Evolutionary conservation across 1,140 invertebrate genomes (phyloP).

Genomic region (Bombus pascuorum): DNA sequence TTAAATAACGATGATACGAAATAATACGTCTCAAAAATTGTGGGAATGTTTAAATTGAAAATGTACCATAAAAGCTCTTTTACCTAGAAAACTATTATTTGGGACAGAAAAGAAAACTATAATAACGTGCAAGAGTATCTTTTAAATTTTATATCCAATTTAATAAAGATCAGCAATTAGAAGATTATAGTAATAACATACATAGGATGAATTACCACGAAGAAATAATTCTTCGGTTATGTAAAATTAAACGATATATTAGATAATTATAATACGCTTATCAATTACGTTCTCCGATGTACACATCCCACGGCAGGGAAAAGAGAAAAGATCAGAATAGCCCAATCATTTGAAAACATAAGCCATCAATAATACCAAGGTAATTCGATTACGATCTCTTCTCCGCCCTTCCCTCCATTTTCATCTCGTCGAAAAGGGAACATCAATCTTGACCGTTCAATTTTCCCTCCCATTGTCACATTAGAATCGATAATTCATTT

Average conservation of each 20-base stretch:
- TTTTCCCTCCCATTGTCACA: not conserved
- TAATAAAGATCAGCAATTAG: not conserved
- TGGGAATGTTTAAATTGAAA: not conserved
- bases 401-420: not conserved
- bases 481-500: constrained; percentile 7
- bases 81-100: not conserved
- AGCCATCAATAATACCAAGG: not conserved
- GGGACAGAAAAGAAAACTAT: not conserved
- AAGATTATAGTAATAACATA: not conserved
- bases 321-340: not conserved
- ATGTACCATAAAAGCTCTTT: not conserved
- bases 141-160: not conserved
- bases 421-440: not conserved
- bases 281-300: not conserved
- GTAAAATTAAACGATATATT: not conserved
- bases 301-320: too few species aligned
- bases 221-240: too few species aligned
- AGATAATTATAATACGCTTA: not conserved
- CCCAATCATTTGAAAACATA: not conserved
- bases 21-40: not conserved
- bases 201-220: too few species aligned
- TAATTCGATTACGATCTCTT: not conserved
- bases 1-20: not conserved
- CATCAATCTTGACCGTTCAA: not conserved
- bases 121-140: not conserved